Conservation (phyloP, 2,797 vertebrate genomes). For the Macrochelys suwanniensis region DNA sequence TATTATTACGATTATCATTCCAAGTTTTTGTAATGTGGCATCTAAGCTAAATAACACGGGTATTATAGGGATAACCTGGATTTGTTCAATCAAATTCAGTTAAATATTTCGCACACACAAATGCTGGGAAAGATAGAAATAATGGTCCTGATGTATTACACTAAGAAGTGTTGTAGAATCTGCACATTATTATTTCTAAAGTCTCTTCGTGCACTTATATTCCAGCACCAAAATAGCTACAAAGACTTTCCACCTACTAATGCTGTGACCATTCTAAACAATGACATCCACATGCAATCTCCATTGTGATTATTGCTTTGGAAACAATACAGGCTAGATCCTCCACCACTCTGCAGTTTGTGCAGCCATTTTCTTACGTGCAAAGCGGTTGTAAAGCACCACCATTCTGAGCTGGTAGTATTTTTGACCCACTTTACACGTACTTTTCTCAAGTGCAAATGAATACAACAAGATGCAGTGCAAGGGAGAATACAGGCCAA, state of each 20-base stretch:
- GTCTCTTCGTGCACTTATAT: neutral
- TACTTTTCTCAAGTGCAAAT: neutral
- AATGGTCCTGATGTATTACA: neutral
- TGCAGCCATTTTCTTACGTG: neutral
- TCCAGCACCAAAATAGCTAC: neutral
- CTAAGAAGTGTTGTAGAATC: neutral
- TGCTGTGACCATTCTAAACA: neutral
- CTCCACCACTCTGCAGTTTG: no score
- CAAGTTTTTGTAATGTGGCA: neutral
- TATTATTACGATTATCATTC: no score
- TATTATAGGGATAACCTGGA: neutral
- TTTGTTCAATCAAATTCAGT: constrained; percentile 19
- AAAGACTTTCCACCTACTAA: neutral
- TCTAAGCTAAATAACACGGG: neutral
- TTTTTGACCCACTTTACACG: neutral
- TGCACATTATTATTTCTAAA: neutral
- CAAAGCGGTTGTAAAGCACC: neutral
- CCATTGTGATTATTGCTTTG: no score
- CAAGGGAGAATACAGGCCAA: neutral
- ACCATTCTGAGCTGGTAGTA: neutral
- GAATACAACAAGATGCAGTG: neutral
- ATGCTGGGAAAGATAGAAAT: neutral
- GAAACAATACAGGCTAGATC: no score
- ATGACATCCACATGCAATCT: no score
- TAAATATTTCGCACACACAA: neutral